Conservation (phyloP, 2,797 vertebrate genomes). For the Podarcis lilfordi region DNA sequence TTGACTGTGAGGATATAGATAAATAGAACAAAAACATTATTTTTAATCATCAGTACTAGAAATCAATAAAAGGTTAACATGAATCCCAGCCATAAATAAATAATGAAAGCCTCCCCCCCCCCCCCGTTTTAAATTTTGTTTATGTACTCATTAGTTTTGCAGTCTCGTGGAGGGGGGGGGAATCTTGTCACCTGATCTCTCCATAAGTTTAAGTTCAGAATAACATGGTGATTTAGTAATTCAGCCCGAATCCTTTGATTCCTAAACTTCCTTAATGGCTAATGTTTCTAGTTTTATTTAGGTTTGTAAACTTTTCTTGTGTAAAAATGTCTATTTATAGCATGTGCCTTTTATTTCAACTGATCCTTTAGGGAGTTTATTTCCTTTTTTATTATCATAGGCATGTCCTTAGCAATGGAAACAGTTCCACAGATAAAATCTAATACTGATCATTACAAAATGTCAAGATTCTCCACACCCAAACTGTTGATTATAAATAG, state of each 20-base stretch:
- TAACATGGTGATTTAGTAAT: background rate
- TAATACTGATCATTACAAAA: background rate
- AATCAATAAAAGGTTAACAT: slow-evolving; percentile 6
- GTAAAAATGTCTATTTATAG: background rate
- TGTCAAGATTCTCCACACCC: background rate
- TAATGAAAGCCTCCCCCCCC: slow-evolving; percentile 32
- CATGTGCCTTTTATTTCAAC: background rate
- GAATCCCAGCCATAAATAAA: background rate
- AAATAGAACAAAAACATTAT: background rate
- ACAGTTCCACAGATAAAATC: background rate
- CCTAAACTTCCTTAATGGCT: background rate
- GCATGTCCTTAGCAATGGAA: background rate
- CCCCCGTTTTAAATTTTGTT: background rate
- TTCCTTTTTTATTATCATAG: background rate
- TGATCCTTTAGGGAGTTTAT: background rate
- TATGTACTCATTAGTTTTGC: slow-evolving; percentile 29
- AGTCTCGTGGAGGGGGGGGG: slow-evolving; percentile 25
- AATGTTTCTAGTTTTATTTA: background rate
- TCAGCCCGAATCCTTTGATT: background rate
- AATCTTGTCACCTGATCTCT: slow-evolving; percentile 24
- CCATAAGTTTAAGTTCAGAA: background rate
- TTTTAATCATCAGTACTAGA: background rate
- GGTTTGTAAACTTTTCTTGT: background rate
- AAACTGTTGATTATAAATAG: background rate
- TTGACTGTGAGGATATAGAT: background rate